Conservation (phyloP, 2,113 vertebrate species). For the Eulemur rufifrons region DNA sequence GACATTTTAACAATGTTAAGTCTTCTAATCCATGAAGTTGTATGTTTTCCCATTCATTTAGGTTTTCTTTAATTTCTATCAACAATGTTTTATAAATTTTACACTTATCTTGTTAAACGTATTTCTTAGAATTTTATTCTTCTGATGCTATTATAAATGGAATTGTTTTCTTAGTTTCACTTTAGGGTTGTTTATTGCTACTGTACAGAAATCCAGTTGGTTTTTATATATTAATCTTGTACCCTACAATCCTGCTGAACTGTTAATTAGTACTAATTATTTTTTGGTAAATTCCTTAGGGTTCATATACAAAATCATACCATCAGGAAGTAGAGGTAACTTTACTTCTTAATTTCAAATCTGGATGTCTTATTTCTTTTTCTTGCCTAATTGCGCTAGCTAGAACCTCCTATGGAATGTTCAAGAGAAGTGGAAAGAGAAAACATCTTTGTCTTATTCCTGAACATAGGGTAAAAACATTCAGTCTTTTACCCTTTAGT, state of each 20-base stretch:
- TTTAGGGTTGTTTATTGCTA: background rate
- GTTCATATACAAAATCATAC: background rate
- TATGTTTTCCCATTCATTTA: background rate
- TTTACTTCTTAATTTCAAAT: background rate
- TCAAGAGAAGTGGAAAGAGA: background rate
- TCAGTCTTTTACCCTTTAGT: background rate
- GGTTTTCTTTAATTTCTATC: background rate
- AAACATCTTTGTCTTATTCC: background rate
- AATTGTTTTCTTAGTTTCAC: background rate
- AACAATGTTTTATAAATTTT: background rate
- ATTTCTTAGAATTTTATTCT: background rate
- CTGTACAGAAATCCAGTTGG: slow-evolving; percentile 15
- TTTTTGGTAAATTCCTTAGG: background rate
- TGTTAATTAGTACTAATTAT: background rate
- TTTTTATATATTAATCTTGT: background rate
- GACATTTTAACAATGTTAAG: background rate
- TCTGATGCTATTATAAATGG: background rate
- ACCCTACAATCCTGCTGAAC: background rate
- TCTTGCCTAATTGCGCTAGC: background rate
- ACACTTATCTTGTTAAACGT: background rate
- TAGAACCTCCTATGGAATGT: background rate
- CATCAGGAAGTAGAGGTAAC: background rate
- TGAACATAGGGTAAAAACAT: background rate
- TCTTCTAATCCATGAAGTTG: background rate
- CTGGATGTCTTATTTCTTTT: background rate